Percentiles rank a stretch among this genome's conserved stretches.
These are phyloP conservation scores for Sinodicranocentrus sp. DNA, from an alignment of 2,888 invertebrate genomes.

Conservation along the genomic window DNA sequence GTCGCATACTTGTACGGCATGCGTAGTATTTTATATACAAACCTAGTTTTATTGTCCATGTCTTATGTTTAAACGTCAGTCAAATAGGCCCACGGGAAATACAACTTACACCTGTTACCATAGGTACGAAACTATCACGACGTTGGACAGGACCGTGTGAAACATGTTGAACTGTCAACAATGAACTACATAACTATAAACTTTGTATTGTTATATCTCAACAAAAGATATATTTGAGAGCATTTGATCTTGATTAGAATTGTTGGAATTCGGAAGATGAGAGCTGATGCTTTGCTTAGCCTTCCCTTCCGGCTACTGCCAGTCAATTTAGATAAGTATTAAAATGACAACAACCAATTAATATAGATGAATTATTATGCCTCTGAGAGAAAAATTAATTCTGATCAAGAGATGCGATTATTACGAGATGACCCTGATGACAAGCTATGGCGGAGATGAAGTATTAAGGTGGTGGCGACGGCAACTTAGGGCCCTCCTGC, in stretches of 20 bases:
- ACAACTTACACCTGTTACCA: no score
- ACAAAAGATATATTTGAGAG: no score
- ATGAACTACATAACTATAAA: no score
- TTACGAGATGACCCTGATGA: conserved; percentile 63
- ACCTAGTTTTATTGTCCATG: conserved; percentile 1
- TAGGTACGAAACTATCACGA: no score
- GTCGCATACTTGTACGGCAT: conserved; percentile 16
- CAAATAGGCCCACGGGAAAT: no score
- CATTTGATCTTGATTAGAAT: conserved; percentile 42
- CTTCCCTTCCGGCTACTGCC: conserved; percentile 58
- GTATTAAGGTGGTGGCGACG: conserved; percentile 37
- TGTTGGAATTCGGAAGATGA: conserved; percentile 63
- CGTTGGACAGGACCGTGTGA: no score
- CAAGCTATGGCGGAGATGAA: conserved; percentile 41
- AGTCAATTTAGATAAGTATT: conserved; percentile 26
- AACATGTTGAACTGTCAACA: no score
- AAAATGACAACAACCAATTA: conserved; percentile 59
- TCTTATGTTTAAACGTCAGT: no score
- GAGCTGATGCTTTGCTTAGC: conserved; percentile 32
- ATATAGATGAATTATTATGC: conserved; percentile 52
- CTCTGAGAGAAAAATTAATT: conserved; percentile 46
- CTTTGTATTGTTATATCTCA: no score
- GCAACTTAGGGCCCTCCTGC: conserved; percentile 14
- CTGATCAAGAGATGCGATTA: conserved; percentile 20
- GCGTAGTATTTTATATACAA: background rate